Conservation (phyloP, 2,888 invertebrate genomes). For the Acrobasis suavella region DNA sequence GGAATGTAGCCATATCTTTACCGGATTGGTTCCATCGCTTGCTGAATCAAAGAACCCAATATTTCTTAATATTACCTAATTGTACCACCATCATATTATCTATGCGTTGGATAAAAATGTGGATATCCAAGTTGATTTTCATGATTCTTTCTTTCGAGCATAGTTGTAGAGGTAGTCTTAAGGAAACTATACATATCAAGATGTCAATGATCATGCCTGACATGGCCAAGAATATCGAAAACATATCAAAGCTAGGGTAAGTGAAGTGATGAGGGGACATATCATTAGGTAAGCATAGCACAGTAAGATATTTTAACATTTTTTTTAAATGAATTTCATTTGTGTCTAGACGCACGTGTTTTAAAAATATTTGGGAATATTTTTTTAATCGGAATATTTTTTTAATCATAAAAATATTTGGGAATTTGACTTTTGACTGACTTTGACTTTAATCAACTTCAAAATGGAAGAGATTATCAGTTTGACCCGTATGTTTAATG, state of each 20-base stretch:
- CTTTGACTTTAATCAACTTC: no score
- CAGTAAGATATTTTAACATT: neutral
- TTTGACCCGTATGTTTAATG: no score
- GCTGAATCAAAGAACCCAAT: no score
- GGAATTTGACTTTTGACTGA: no score
- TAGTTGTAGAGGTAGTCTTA: neutral
- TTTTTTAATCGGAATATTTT: no score
- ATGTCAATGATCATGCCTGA: slow-evolving; percentile 55
- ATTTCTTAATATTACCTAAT: no score
- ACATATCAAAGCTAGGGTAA: slow-evolving; percentile 68
- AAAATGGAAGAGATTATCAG: no score
- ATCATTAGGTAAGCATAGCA: slow-evolving; percentile 16
- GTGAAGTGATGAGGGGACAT: slow-evolving; percentile 17
- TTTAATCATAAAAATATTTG: no score
- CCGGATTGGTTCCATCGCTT: no score
- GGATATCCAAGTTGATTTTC: neutral
- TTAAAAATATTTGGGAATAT: neutral
- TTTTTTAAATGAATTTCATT: neutral
- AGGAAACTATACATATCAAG: slow-evolving; percentile 65
- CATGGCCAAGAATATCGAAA: slow-evolving; percentile 79
- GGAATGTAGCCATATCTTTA: no score
- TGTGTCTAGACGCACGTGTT: neutral
- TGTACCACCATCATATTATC: no score
- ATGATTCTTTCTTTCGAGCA: neutral
- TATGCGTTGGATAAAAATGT: no score